These are phyloP conservation scores for Spodoptera picta DNA, from an alignment of 2,888 invertebrate genomes.

Conservation along the genomic window DNA sequence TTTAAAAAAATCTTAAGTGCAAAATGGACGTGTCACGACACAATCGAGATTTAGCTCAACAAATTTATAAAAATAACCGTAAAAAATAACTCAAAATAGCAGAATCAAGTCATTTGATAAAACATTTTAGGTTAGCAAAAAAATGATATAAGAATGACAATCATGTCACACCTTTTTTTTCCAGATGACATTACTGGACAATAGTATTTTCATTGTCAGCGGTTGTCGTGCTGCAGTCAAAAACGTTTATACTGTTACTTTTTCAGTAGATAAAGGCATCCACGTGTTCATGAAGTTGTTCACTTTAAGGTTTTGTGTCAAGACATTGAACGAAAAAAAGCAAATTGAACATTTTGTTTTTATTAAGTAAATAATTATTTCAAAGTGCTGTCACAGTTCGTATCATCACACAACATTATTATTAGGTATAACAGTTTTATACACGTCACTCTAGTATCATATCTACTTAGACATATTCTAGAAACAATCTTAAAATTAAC, in stretches of 20 bases:
- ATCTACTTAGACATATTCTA: conserved; percentile 5
- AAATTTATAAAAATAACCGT: conserved; percentile 85
- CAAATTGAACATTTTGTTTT: conserved; percentile 33
- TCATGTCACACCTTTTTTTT: conserved; percentile 88
- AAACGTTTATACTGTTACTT: conserved; percentile 65
- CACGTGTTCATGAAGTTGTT: conserved; percentile 16
- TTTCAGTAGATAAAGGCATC: conserved; percentile 57
- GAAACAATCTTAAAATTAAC: conserved; percentile 15
- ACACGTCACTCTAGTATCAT: conserved; percentile 6
- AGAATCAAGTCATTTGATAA: conserved; percentile 88
- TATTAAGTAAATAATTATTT: conserved; percentile 27
- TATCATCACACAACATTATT: conserved; percentile 12
- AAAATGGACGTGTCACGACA: conserved; percentile 77
- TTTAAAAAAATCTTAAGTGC: conserved; percentile 76
- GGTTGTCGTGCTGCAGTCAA: conserved; percentile 80
- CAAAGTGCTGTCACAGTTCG: conserved; percentile 36
- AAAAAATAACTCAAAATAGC: conserved; percentile 84
- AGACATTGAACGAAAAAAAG: conserved; percentile 11
- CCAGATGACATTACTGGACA: conserved; percentile 86
- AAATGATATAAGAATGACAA: conserved; percentile 86
- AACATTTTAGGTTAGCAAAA: conserved; percentile 89
- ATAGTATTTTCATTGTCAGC: conserved; percentile 86
- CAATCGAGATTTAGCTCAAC: conserved; percentile 85
- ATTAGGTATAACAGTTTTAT: conserved; percentile 14
- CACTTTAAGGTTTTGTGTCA: conserved; percentile 28